Evolutionary conservation across 2,888 invertebrate genomes (phyloP).

Genomic region (Pseudococcus viburni): DNA sequence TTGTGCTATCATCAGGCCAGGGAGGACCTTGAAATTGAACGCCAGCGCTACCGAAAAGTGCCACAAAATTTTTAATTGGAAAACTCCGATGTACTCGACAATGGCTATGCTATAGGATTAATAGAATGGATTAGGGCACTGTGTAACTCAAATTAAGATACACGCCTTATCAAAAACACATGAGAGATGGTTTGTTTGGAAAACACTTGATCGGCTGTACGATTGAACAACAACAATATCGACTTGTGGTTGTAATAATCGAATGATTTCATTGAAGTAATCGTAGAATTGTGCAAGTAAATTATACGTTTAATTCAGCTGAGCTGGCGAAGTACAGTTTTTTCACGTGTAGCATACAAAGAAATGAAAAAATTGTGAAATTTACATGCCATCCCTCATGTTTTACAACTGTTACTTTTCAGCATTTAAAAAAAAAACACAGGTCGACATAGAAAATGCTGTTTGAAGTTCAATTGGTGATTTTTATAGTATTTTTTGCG

Average conservation of each 20-base stretch:
- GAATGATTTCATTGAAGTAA: neutral
- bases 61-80: neutral
- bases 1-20: neutral
- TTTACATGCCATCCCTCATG: no score
- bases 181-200: neutral
- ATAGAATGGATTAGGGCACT: neutral
- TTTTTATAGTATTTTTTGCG: no score
- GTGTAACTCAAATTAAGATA: neutral
- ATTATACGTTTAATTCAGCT: neutral
- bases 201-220: conserved; percentile 1
- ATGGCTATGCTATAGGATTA: neutral
- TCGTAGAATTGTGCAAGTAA: neutral
- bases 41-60: neutral
- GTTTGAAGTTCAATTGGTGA: no score
- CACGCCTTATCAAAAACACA: neutral
- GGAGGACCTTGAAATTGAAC: neutral
- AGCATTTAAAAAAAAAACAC: no score
- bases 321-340: no score
- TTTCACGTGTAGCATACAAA: no score
- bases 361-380: no score
- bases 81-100: conserved; percentile 12
- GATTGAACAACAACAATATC: neutral
- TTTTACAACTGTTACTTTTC: no score
- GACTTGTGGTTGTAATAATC: neutral
- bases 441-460: no score